Evolutionary conservation across 2,797 vertebrate species (phyloP).

Genomic region (Pipistrellus pygmaeus): DNA sequence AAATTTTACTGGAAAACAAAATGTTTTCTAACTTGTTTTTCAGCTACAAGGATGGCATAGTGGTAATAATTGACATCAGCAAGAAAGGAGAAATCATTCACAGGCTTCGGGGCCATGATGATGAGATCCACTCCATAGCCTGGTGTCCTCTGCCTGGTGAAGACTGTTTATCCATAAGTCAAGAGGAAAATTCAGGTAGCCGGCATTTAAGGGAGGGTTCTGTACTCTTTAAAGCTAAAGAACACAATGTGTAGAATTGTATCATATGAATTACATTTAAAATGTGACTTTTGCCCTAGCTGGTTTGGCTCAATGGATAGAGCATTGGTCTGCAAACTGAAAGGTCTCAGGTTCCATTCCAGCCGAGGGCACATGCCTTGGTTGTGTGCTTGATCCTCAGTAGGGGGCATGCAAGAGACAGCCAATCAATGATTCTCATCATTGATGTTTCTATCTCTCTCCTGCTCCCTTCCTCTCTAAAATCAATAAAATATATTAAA

Average conservation of each 20-base stretch:
- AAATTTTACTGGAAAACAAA: neutral
- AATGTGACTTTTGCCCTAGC: neutral
- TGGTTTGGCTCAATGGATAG: too few relatives aligned
- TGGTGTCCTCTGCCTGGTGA: constrained; percentile 94
- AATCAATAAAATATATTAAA: too few relatives aligned
- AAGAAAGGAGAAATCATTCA: constrained; percentile 94
- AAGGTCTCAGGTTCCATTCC: too few relatives aligned
- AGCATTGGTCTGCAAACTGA: too few relatives aligned
- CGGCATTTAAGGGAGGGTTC: neutral
- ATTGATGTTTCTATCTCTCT: too few relatives aligned
- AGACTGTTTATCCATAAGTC: constrained; percentile 82
- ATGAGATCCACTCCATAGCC: constrained; percentile 96
- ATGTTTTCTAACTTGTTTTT: constrained; percentile 48
- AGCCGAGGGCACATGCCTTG: too few relatives aligned
- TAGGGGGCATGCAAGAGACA: too few relatives aligned
- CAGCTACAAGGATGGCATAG: constrained; percentile 98
- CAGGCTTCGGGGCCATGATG: constrained; percentile 95
- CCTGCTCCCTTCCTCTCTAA: too few relatives aligned
- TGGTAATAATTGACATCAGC: constrained; percentile 94
- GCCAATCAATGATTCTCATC: too few relatives aligned
- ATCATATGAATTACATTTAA: constrained; percentile 20
- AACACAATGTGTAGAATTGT: neutral
- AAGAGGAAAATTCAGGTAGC: constrained; percentile 90
- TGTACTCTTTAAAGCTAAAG: neutral
- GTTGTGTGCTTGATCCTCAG: too few relatives aligned